Evolutionary conservation across 2,113 vertebrate genomes (phyloP).

Genomic region (Siphamia tubifer): DNA sequence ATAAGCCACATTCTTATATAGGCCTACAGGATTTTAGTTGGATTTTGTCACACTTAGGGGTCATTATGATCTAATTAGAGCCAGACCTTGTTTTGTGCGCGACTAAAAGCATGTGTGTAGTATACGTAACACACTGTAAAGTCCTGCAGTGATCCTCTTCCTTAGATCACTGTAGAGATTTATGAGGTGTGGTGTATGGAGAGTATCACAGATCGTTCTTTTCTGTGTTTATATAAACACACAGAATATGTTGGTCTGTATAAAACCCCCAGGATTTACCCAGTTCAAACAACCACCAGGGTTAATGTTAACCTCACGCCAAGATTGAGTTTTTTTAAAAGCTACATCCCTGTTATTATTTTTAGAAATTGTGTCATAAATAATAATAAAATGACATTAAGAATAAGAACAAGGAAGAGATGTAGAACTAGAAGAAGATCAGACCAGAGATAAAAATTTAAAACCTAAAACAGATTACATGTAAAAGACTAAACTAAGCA

Average conservation of each 20-base stretch:
- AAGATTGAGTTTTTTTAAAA: too few species aligned
- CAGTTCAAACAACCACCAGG: too few species aligned
- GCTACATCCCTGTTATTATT: too few species aligned
- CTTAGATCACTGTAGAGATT: conserved; percentile 14
- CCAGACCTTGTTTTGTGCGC: conserved; percentile 1
- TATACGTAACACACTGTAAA: conserved; percentile 21
- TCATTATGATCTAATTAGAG: conserved; percentile 19
- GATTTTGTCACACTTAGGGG: conserved; percentile 15
- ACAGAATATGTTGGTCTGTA: background rate
- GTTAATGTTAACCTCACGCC: too few species aligned
- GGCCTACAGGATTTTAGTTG: background rate
- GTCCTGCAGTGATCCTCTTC: conserved; percentile 5
- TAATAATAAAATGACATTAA: too few species aligned
- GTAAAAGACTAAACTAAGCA: too few species aligned
- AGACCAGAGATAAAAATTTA: too few species aligned
- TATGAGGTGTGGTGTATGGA: conserved; percentile 9
- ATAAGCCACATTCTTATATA: background rate
- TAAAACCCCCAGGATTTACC: background rate
- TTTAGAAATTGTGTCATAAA: too few species aligned
- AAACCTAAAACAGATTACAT: too few species aligned
- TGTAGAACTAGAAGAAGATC: too few species aligned
- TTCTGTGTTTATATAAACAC: background rate
- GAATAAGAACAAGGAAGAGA: too few species aligned
- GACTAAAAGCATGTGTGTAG: background rate
- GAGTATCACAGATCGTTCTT: conserved; percentile 15